These are phyloP conservation scores for Aporrectodea caliginosa DNA, from an alignment of 1,140 invertebrate genomes.

Conservation along the genomic window DNA sequence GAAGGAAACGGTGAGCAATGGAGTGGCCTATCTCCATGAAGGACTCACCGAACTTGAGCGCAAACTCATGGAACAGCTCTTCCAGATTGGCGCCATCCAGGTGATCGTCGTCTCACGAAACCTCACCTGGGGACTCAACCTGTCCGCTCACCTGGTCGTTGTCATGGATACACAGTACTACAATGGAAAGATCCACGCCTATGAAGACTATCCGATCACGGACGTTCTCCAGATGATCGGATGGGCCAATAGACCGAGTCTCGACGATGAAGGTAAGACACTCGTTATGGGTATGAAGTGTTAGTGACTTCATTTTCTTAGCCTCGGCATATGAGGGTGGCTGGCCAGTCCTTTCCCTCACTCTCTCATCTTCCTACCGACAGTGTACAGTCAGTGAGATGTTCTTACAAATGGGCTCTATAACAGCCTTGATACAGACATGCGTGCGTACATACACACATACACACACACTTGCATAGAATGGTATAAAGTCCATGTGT, in stretches of 20 bases:
- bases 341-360: no score
- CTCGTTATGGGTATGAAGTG: no score
- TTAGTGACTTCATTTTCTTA: no score
- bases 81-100: constrained; percentile 89
- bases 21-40: constrained; percentile 96
- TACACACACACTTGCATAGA: no score
- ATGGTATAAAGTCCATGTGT: no score
- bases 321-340: no score
- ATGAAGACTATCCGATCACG: constrained; percentile 96
- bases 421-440: no score
- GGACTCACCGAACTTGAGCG: constrained; percentile 79
- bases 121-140: constrained; percentile 85
- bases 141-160: constrained; percentile 85
- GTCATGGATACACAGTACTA: constrained; percentile 98
- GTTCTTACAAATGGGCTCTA: no score
- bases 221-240: constrained; percentile 98
- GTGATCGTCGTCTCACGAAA: constrained; percentile 83
- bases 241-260: constrained; percentile 67
- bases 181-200: constrained; percentile 76
- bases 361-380: no score
- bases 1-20: constrained; percentile 65
- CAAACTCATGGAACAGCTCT: constrained; percentile 84
- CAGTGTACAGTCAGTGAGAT: no score
- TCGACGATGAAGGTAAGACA: constrained; percentile 86
- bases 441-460: no score